phyloP scores from a whole-genome alignment of 2,113 vertebrate genomes.

The Odocoileus hemionus region DNA sequence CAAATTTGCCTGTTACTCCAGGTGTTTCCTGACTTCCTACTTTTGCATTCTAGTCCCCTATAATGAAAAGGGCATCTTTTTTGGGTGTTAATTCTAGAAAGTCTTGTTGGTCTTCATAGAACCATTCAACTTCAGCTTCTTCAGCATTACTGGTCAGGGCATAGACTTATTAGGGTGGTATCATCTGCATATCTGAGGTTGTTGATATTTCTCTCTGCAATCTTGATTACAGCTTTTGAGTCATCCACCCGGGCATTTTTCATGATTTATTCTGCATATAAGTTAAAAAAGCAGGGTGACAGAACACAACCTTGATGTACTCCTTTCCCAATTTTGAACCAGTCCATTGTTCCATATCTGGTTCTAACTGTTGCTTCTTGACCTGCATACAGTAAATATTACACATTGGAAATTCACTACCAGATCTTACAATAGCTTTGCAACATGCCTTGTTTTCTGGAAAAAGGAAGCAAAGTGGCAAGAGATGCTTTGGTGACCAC shows the following conservation, averaged over 20 bases:
- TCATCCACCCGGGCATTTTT: not conserved
- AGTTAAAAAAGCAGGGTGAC: not conserved
- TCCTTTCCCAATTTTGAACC: not conserved
- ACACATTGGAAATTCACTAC: not conserved
- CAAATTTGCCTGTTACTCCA: not conserved
- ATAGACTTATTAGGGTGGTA: not conserved
- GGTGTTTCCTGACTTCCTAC: not conserved
- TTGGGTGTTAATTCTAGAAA: not conserved
- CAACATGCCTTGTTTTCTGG: not conserved
- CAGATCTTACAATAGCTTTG: not conserved
- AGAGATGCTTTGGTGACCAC: not conserved
- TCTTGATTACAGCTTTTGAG: not conserved
- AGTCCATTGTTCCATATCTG: not conserved
- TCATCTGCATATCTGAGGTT: not conserved
- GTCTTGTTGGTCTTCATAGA: not conserved
- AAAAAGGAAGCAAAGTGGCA: not conserved
- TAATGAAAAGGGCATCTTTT: not conserved
- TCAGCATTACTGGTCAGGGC: not conserved
- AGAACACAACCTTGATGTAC: not conserved
- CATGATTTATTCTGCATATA: not conserved
- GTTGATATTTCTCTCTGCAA: not conserved
- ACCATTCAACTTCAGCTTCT: not conserved
- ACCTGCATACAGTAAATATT: not conserved
- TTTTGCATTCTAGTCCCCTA: not conserved
- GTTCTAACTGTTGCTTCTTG: not conserved